Evolutionary conservation across 2,113 vertebrate genomes (phyloP), one percentile per base, ranked within the genome.

Genomic region (Pionites leucogaster): DNA sequence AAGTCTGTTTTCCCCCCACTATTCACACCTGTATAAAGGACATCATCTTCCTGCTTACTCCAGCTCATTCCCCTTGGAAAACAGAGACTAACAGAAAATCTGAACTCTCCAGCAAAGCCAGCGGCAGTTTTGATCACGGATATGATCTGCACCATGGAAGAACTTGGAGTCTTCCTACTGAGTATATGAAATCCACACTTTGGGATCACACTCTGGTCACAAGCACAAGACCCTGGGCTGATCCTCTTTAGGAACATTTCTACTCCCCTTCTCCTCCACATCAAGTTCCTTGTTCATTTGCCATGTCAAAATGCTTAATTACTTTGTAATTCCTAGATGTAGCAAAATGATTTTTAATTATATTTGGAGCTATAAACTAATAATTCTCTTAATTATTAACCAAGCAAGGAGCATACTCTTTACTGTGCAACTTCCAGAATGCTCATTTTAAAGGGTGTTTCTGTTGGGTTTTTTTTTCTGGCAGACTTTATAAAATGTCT

Each of bases 341-440:
- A 95, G 90, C 85, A 90, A 97, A 94, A 96, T 94, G 92, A 97
- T 94, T 94, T 97, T 95, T 97, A 97, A 98, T 97, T 97, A 93
- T 79, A 97, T 80, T 94, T 95, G 77, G 72, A 94, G 70, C 88
- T 95, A 92, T 17, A 87, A 60, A 88, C 88, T 96, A 97, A 98
- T 97, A 92, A 97, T 22, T 81, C 46, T 24, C 78, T 97, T 96
- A 97, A 97, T 97, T 96, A 97, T 96, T 94, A 96, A 97, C 88
- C 50, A 92, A 67, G 89, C 13, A 83, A 78, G 77, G 42, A 86
- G 23, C 80, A 87, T 4, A 28, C 41, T 96, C 91, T 81, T 82
- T 75, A 86, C 42, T 63, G 62, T 55, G 91, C 39, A 53, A 60
- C 62, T 79, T 91, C 44, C 60, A 77, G 77, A 84, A 75, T 13